These are phyloP conservation scores for Troides aeacus DNA, from an alignment of 2,888 invertebrate species.

Conservation along the genomic window DNA sequence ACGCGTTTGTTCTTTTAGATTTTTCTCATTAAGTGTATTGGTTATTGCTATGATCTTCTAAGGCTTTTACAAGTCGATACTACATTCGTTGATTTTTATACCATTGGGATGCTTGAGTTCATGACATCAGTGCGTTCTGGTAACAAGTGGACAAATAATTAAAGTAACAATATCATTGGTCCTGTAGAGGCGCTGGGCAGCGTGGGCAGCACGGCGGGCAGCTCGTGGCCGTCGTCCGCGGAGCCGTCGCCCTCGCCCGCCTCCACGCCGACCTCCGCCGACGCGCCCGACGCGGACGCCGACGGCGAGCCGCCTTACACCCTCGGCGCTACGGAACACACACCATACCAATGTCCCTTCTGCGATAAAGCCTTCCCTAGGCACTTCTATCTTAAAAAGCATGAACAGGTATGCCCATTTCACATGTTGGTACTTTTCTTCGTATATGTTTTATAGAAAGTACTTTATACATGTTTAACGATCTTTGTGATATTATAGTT, in stretches of 20 bases:
- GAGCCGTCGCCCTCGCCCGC: conserved; percentile 82
- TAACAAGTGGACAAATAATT: not conserved
- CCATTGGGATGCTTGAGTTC: too few relatives aligned
- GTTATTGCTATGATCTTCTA: too few relatives aligned
- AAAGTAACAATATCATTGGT: not conserved
- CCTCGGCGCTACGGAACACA: conserved; percentile 84
- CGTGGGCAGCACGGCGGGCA: conserved; percentile 81
- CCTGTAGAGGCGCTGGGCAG: conserved; percentile 82
- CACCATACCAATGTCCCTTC: conserved; percentile 94
- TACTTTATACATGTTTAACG: too few relatives aligned
- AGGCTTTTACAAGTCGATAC: too few relatives aligned
- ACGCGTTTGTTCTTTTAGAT: not conserved
- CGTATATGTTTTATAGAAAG: too few relatives aligned
- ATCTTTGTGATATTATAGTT: too few relatives aligned
- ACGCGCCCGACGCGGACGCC: conserved; percentile 81
- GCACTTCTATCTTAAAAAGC: conserved; percentile 92
- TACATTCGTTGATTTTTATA: too few relatives aligned
- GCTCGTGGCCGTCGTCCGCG: conserved; percentile 84
- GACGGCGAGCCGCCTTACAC: conserved; percentile 83
- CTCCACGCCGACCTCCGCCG: conserved; percentile 83
- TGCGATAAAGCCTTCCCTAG: conserved; percentile 95
- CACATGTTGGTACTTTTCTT: not conserved
- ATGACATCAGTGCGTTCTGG: too few relatives aligned
- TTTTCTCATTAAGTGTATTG: too few relatives aligned
- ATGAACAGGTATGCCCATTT: conserved; percentile 88